These are phyloP conservation scores for Cyprinodon diabolis DNA, from an alignment of 2,797 vertebrate species.

Conservation along the genomic window DNA sequence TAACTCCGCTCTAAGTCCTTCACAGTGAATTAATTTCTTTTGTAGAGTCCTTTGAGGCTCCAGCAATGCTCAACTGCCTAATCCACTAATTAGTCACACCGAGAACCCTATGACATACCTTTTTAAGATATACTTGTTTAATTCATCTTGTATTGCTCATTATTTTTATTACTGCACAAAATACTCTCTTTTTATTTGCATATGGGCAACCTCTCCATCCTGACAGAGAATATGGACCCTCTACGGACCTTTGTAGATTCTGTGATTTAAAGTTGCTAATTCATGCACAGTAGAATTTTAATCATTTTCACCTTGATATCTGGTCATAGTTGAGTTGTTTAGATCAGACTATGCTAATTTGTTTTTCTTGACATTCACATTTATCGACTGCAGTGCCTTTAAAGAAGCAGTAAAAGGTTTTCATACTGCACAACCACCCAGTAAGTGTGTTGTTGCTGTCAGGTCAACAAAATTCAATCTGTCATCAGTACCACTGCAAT, in stretches of 20 bases:
- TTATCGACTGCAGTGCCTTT: conserved; percentile 39
- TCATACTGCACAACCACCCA: conserved; percentile 11
- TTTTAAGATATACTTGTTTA: not conserved
- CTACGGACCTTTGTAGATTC: not conserved
- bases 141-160: not conserved
- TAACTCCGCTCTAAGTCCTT: not conserved
- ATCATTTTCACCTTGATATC: not conserved
- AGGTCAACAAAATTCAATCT: conserved; percentile 52
- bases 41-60: not conserved
- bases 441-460: conserved; percentile 33
- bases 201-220: not conserved
- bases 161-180: not conserved
- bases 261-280: not conserved
- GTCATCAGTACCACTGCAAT: conserved; percentile 45
- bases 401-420: conserved; percentile 11
- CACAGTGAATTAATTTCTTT: not conserved
- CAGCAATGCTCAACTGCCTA: not conserved
- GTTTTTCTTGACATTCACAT: not conserved
- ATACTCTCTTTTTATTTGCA: not conserved
- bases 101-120: not conserved
- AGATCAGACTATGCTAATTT: not conserved
- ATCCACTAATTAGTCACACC: not conserved
- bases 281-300: not conserved
- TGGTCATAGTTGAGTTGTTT: not conserved
- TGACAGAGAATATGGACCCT: not conserved